Evolutionary conservation across 2,888 invertebrate species (phyloP), one percentile per base, ranked within the genome.

Genomic region (Pharmacophagus antenor): DNA sequence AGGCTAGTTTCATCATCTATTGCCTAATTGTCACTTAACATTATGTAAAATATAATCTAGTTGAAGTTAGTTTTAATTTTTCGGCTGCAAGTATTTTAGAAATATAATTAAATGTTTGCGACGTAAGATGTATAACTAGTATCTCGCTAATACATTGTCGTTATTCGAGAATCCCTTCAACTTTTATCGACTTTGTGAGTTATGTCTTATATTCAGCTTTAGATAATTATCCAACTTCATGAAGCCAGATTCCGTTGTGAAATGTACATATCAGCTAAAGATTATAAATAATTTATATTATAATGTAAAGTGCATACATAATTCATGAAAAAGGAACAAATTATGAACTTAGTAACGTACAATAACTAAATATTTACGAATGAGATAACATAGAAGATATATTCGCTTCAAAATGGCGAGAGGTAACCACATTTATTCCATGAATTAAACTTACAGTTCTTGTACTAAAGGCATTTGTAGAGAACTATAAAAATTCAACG

Each of bases 401-500:
- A 50, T 52, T 58, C 10, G 10, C 23, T 23, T 49, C 41, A 18
- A 56, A 56, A 41, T 31, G 47, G 37, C 22, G n/a, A 23, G 17
- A 5, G 18, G 41, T 49, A 56, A 47, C 27, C 20, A 3, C 44
- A 57, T 51, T 51, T 47, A 53, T 37, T 47, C 48, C 59, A 42
- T 49, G 42, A 58, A 53, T 48, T 12, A 49, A 59, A 22, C 54
- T 44, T 55, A 55, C 7, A 44, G 25, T 25, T 53, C 48, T 44
- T 58, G 27, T 44, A 49, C 44, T 17, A 48, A 42, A 53, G 48
- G 25, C 48, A 48, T 53, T 58, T 52, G 48, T 54, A 18, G 17
- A 47, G 22, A 55, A 47, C 59, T 55, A 59, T 59, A 55, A 55
- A 59, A 59, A 50, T 49, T 31, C 49, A 22, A 46, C 59, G 27